Conservation (phyloP, 2,888 invertebrate genomes). For the Xanthostigma xanthostigma region DNA sequence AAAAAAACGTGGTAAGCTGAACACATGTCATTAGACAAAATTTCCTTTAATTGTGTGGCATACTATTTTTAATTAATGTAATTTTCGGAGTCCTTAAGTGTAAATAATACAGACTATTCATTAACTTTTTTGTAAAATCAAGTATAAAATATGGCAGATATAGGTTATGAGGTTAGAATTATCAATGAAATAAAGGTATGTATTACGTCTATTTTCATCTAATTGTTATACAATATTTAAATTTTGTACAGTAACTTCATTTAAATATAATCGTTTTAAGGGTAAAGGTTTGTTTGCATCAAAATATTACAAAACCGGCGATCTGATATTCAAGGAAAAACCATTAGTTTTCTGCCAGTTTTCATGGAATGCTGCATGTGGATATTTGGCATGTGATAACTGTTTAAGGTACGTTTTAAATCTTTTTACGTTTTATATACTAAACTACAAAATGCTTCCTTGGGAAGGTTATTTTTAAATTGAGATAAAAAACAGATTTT, state of each 20-base stretch:
- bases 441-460: no score
- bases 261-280: conserved; percentile 30
- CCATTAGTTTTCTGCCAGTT: conserved; percentile 85
- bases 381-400: conserved; percentile 78
- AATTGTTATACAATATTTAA: background rate
- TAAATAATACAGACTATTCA: no score
- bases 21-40: no score
- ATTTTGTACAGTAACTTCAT: background rate
- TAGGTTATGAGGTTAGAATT: conserved; percentile 13
- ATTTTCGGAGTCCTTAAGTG: no score
- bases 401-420: conserved; percentile 52
- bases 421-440: no score
- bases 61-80: no score
- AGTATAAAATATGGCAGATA: no score
- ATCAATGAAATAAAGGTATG: conserved; percentile 17
- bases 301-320: conserved; percentile 49
- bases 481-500: no score
- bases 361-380: conserved; percentile 80
- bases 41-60: no score
- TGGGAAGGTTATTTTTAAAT: no score
- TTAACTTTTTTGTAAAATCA: no score
- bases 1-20: no score
- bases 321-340: conserved; percentile 73
- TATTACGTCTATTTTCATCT: background rate
- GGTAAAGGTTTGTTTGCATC: conserved; percentile 74